Percentiles rank a stretch among this genome's conserved stretches.
Conservation (phyloP, 2,113 vertebrate genomes). For the Mesitornis unicolor region DNA sequence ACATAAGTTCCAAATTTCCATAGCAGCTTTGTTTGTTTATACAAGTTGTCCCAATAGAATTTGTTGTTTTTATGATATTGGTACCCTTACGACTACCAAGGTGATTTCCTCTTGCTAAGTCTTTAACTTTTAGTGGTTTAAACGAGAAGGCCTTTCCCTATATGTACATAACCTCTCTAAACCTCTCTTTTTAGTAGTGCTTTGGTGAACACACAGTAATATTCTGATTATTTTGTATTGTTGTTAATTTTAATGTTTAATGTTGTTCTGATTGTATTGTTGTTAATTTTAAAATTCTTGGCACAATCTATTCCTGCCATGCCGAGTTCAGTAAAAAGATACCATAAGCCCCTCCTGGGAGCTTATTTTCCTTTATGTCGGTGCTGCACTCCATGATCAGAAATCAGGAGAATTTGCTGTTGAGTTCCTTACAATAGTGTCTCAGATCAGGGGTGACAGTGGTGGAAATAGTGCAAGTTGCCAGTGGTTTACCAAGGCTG, state of each 20-base stretch:
- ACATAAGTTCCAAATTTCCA: background rate
- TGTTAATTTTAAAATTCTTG: background rate
- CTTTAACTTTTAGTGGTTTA: background rate
- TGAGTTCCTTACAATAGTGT: too few species aligned
- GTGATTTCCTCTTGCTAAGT: background rate
- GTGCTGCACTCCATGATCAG: background rate
- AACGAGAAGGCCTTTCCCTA: background rate
- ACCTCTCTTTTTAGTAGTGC: background rate
- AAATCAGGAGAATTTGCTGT: background rate
- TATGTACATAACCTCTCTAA: background rate
- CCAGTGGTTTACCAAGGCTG: background rate
- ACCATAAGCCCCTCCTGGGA: background rate
- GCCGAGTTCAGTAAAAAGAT: background rate
- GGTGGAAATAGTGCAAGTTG: rapidly evolving
- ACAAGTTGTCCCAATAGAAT: background rate
- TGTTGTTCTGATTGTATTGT: too few species aligned
- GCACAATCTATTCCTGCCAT: background rate
- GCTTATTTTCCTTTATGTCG: background rate
- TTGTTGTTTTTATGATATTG: background rate
- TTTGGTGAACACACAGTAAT: background rate
- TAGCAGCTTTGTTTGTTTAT: background rate
- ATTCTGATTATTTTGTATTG: background rate
- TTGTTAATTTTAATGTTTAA: background rate
- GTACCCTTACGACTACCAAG: background rate
- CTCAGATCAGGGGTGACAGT: rapidly evolving